Evolutionary conservation across 2,113 vertebrate species (phyloP).

Genomic region (Sander vitreus): DNA sequence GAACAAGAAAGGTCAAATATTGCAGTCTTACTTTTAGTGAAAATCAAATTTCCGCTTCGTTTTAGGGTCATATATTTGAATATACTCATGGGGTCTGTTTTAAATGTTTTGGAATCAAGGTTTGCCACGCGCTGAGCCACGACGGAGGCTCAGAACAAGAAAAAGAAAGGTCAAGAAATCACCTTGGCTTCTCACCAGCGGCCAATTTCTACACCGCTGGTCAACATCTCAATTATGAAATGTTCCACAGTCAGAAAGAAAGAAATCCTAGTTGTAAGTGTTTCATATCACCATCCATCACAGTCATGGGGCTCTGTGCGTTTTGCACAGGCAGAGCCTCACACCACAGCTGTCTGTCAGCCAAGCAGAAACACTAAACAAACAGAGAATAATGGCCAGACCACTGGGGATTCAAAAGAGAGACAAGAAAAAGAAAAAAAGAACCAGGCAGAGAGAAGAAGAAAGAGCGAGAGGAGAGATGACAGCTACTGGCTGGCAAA

Average conservation of each 20-base stretch:
- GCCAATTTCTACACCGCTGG: slow-evolving; percentile 32
- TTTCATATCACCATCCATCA: slow-evolving; percentile 6
- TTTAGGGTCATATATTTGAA: slow-evolving; percentile 5
- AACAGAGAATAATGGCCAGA: slow-evolving; percentile 49
- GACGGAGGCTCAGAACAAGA: slow-evolving; percentile 17
- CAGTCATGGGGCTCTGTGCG: slow-evolving; percentile 10
- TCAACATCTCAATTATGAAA: slow-evolving; percentile 43
- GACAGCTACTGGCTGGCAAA: slow-evolving; percentile 36
- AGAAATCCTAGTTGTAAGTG: neutral
- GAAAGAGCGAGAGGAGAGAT: slow-evolving; percentile 27
- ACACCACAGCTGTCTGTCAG: slow-evolving; percentile 41
- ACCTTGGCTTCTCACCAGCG: slow-evolving; percentile 6
- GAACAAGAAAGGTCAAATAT: slow-evolving; percentile 25
- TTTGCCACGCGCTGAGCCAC: slow-evolving; percentile 14
- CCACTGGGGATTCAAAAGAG: slow-evolving; percentile 25
- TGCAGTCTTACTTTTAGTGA: neutral
- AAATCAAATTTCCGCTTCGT: slow-evolving; percentile 5
- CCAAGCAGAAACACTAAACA: slow-evolving; percentile 60
- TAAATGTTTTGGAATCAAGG: slow-evolving; percentile 33
- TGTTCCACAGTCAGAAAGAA: slow-evolving; percentile 27
- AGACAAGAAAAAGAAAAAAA: neutral
- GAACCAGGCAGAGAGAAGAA: neutral
- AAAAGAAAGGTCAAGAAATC: slow-evolving; percentile 26
- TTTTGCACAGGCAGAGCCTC: slow-evolving; percentile 22
- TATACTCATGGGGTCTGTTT: neutral